Percentiles rank a stretch among this genome's conserved stretches.
phyloP scores from a whole-genome alignment of 2,888 invertebrate genomes.

The Tipula confusa region DNA sequence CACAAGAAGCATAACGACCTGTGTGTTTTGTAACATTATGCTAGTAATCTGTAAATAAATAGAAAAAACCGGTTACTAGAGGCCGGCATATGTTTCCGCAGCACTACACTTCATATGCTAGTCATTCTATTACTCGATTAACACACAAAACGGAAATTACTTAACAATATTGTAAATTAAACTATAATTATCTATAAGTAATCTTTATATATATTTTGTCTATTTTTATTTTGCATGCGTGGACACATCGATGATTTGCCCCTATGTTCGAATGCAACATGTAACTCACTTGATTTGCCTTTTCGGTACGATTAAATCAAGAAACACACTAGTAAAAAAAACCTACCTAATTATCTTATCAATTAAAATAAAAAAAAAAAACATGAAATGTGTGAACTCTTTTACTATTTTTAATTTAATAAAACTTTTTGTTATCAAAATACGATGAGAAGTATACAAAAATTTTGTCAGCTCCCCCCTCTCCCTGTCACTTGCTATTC shows the following conservation, averaged over 20 bases:
- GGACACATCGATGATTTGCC: not conserved
- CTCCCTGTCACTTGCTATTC: not conserved
- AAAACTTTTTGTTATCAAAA: not conserved
- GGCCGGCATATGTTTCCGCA: not conserved
- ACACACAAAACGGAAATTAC: not conserved
- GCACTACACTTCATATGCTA: not conserved
- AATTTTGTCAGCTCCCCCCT: not conserved
- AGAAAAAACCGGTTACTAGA: not conserved
- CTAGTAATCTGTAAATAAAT: not conserved
- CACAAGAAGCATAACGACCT: not conserved
- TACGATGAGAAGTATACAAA: not conserved
- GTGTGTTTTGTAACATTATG: not conserved
- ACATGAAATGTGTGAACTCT: not conserved
- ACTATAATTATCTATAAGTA: not conserved
- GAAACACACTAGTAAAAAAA: not conserved
- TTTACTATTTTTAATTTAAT: not conserved
- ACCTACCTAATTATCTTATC: conserved; percentile 20
- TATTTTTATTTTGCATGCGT: not conserved
- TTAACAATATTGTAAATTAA: not conserved
- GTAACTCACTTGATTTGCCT: not conserved
- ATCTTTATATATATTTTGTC: not conserved
- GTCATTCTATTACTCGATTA: not conserved
- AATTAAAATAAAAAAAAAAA: not conserved
- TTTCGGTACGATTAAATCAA: not conserved
- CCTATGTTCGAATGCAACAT: not conserved